Evolutionary conservation across 2,113 vertebrate species (phyloP), one percentile per base, ranked within the genome.

Genomic region (Heliornis fulica): DNA sequence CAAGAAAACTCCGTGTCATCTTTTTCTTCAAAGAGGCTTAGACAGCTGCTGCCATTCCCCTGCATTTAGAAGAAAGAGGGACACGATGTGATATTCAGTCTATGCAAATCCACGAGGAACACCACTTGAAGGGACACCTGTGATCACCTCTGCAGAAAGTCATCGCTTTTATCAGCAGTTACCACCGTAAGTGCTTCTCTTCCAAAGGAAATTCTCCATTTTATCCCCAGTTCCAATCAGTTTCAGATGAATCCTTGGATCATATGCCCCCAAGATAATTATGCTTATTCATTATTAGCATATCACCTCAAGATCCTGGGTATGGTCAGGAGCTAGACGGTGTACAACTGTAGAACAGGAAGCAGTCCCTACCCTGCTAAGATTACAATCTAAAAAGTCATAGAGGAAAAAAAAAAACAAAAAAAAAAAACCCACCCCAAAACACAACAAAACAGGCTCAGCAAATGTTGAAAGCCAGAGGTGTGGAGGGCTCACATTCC

Each of bases 1-100:
- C 69, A 93, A 72, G 87, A 89, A 93, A 91, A 82, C 13, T 64
- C 36, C 0, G 0, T 61, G 81, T 96, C 93, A 93, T 94, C 70
- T 71, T 76, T 94, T 87, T 89, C 93, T 96, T 97, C 95, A 96
- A 96, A 97, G 95, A 65, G 36, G 12, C 68, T 92, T 53, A 57
- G 80, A 87, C 1, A 1, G 60, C 65, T 87, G 69, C 53, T 94
- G 83, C 93, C 50, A 17, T 94, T 93, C 36, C 43, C 36, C 65
- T 69, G 51, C 82, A 56, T 84, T 79, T 76, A 71, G 65, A 76
- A 96, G 72, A 78, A 87, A 92, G 72, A 94, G 28, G 36, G 81
- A 94, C 78, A 85, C 1, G 3, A 74, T 28, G 51, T 81, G 31
- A 80, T 94, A 40, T 71, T 92, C 72, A 50, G 28, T 46, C 40